Evolutionary conservation across 2,888 invertebrate species (phyloP).

Genomic region (Agrotis ipsilon): DNA sequence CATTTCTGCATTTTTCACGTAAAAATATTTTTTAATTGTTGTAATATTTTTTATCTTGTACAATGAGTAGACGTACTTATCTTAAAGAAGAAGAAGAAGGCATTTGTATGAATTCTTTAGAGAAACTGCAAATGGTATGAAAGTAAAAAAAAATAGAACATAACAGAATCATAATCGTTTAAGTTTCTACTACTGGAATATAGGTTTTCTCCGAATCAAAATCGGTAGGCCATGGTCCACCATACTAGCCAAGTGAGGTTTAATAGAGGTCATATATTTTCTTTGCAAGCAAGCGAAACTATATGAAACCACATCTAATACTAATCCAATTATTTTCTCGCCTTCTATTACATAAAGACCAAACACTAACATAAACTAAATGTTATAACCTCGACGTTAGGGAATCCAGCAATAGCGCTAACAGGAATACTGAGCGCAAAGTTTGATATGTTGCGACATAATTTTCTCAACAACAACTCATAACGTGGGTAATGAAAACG

Average conservation of each 20-base stretch:
- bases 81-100: no score
- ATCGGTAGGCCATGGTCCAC: no score
- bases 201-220: no score
- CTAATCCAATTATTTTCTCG: neutral
- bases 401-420: conserved; percentile 11
- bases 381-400: neutral
- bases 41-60: neutral
- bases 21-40: neutral
- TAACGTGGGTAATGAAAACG: conserved; percentile 67
- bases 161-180: no score
- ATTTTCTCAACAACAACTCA: conserved; percentile 62
- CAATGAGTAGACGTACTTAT: neutral
- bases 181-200: no score
- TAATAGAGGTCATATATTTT: neutral
- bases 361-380: conserved; percentile 3
- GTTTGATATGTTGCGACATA: conserved; percentile 59
- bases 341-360: conserved; percentile 3
- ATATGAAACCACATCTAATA: neutral
- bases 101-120: no score
- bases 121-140: no score
- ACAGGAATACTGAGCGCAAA: conserved; percentile 31
- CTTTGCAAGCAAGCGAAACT: neutral
- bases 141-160: no score
- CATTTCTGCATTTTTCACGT: neutral
- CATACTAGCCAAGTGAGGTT: no score